Percentiles rank a stretch among this genome's conserved stretches.
These are phyloP conservation scores for Araneus ventricosus DNA, from an alignment of 1,140 invertebrate genomes.

Conservation along the genomic window DNA sequence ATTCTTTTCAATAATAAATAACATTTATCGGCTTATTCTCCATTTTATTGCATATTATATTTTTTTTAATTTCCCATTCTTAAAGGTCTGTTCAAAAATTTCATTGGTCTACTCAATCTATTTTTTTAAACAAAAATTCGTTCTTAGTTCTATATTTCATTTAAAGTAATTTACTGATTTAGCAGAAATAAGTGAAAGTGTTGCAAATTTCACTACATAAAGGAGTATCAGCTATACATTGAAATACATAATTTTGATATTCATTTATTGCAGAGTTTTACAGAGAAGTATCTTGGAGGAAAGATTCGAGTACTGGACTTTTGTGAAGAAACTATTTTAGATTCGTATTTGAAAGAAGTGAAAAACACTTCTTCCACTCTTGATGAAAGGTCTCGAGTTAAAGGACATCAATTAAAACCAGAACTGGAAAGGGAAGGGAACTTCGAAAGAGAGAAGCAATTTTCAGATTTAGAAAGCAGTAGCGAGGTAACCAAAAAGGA, in stretches of 20 bases:
- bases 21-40: no score
- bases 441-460: background rate
- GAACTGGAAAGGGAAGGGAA: background rate
- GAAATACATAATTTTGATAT: background rate
- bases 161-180: no score
- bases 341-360: background rate
- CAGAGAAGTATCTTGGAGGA: constrained; percentile 50
- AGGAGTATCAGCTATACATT: no score
- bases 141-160: no score
- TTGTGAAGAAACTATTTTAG: constrained; percentile 63
- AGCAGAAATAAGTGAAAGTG: no score
- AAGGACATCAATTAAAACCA: background rate
- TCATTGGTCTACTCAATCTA: no score
- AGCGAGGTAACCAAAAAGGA: background rate
- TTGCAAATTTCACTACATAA: no score
- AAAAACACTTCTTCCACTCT: background rate
- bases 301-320: constrained; percentile 53
- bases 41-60: no score
- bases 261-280: constrained; percentile 59
- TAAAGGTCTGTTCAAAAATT: no score
- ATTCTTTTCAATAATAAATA: no score
- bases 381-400: background rate
- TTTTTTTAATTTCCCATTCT: no score
- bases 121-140: background rate
- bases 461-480: background rate